Evolutionary conservation across 1,140 invertebrate species (phyloP).

Genomic region (Colletes latitarsis): DNA sequence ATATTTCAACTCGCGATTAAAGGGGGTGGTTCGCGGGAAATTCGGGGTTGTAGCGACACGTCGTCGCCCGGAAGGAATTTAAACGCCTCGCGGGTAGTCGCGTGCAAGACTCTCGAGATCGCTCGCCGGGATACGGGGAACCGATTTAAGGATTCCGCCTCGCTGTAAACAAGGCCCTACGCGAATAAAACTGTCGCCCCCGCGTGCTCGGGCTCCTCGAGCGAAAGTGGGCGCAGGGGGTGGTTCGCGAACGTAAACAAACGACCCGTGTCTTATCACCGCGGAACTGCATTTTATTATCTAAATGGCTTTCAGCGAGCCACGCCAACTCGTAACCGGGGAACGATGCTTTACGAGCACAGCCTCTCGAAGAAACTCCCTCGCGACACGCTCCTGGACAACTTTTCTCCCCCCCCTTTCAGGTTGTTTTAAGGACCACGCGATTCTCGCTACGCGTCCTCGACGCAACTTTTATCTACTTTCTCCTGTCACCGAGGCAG

Average conservation of each 20-base stretch:
- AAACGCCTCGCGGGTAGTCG: background rate
- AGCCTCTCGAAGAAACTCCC: constrained; percentile 36
- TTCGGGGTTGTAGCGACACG: background rate
- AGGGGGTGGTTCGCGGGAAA: background rate
- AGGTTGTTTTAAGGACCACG: constrained; percentile 23
- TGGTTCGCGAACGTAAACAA: constrained; percentile 58
- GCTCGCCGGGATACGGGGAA: constrained; percentile 9
- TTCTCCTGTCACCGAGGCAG: too few relatives aligned
- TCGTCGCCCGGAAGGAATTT: constrained; percentile 20
- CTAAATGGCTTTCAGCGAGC: constrained; percentile 65
- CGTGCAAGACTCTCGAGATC: constrained; percentile 19
- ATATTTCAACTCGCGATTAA: background rate
- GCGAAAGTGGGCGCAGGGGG: constrained; percentile 4
- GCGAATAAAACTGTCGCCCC: constrained; percentile 30
- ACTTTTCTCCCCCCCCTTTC: constrained; percentile 13
- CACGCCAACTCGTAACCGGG: constrained; percentile 49
- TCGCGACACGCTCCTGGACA: background rate
- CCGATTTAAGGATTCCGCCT: constrained; percentile 49
- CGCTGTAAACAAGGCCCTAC: constrained; percentile 44
- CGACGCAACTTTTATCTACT: constrained; percentile 23
- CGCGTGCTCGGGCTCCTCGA: background rate
- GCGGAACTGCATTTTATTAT: constrained; percentile 65
- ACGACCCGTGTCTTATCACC: constrained; percentile 67
- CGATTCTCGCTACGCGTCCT: background rate
- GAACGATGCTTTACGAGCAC: constrained; percentile 49